A percentile compares a stretch with the other conserved stretches of the same genome.
Evolutionary conservation across 2,888 invertebrate species (phyloP).

Genomic region (Cataglyphis albicans): DNA sequence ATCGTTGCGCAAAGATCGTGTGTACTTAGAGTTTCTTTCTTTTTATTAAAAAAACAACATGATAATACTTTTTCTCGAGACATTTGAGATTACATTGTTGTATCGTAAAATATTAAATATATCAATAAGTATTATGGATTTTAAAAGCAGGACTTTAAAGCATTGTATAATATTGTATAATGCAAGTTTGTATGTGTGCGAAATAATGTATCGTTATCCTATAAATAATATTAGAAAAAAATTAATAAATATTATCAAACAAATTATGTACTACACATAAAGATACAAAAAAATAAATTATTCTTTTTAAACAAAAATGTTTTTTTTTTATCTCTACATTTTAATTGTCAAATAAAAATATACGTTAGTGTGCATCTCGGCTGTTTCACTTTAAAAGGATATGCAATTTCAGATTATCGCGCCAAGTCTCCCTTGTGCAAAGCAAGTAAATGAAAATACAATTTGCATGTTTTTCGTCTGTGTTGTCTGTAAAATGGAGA

Average conservation of each 20-base stretch:
- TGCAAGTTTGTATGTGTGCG: background rate
- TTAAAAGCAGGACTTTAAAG: background rate
- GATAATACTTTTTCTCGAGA: too few species aligned
- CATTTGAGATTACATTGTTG: too few species aligned
- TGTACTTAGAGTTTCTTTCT: background rate
- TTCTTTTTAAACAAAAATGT: background rate
- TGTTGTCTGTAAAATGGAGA: background rate
- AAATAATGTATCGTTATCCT: background rate
- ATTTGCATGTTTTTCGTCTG: conserved; percentile 21
- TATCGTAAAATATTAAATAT: too few species aligned
- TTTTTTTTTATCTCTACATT: background rate
- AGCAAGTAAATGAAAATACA: conserved; percentile 29
- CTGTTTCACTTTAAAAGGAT: background rate
- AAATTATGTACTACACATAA: background rate
- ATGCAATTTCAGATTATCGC: conserved; percentile 10
- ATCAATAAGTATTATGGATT: background rate
- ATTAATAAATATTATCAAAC: background rate
- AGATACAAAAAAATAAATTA: conserved; percentile 5
- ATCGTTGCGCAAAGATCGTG: background rate
- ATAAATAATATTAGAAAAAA: background rate
- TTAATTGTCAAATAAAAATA: conserved; percentile 5
- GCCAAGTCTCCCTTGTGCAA: background rate
- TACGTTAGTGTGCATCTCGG: background rate
- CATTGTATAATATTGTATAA: background rate
- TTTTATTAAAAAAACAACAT: too few species aligned